phyloP scores from a whole-genome alignment of 2,888 invertebrate species.

The Cheilosia vernalis region DNA sequence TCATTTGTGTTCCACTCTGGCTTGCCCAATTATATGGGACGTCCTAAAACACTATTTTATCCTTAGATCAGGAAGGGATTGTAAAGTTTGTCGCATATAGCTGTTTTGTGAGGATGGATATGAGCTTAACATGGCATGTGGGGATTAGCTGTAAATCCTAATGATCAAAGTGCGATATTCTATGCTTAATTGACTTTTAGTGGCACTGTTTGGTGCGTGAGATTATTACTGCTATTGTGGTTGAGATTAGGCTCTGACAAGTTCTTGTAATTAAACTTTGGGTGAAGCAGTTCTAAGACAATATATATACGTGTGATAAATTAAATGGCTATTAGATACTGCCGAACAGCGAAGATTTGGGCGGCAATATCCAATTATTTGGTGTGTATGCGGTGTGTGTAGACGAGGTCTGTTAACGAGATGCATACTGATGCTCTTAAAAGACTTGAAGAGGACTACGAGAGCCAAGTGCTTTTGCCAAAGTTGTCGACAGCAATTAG shows the following conservation, averaged over 20 bases:
- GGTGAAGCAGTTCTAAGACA: background rate
- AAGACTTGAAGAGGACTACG: no score
- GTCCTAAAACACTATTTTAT: slow-evolving; percentile 35
- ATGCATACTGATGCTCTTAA: no score
- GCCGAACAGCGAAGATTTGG: no score
- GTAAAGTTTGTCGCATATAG: slow-evolving; percentile 28
- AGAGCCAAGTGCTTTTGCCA: no score
- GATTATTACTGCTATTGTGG: slow-evolving; percentile 6
- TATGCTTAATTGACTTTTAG: slow-evolving; percentile 41
- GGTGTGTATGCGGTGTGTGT: no score
- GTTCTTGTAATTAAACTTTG: slow-evolving; percentile 22
- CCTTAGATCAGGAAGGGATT: slow-evolving; percentile 35
- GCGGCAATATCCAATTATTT: no score
- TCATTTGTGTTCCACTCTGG: background rate
- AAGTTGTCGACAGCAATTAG: no score
- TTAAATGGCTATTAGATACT: background rate
- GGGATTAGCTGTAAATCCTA: slow-evolving; percentile 30
- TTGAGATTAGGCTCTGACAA: background rate
- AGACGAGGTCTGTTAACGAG: no score
- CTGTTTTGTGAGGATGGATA: background rate
- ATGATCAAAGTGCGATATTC: slow-evolving; percentile 42
- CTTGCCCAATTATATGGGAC: slow-evolving; percentile 13
- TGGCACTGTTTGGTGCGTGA: slow-evolving; percentile 2
- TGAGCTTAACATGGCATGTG: background rate
- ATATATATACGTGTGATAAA: slow-evolving; percentile 10